Base-by-base conservation (phyloP, 2,888 invertebrate species). In the Mythimna albipuncta region DNA sequence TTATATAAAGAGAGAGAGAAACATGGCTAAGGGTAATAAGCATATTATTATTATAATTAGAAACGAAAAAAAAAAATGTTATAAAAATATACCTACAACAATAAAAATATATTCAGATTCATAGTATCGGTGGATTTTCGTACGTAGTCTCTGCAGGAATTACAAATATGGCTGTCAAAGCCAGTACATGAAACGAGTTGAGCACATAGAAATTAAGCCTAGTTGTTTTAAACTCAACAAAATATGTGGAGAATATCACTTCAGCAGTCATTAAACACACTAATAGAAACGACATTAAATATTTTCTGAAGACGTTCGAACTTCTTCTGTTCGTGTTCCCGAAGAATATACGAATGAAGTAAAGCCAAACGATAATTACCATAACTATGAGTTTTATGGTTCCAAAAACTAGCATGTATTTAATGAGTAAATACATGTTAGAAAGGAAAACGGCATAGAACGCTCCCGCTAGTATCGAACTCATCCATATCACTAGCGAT, bases 181-280 rank as follows among this genome's bases (percentile, higher is more conserved):
- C 82, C 44, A 89, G 5, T 9, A 81, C 67, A 77, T 88, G 87
- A 69, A 81, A 88, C 0, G 88, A 85, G 80, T 89, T 89, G 19
- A 50, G 80, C 65, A 64, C 74, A 77, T 64, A 86, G 85, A 80
- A 2, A 88, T 73, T 2, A 92, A 47, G 79, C 92, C 0, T 89
- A 89, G 0, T 16, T n/a, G 6, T n/a, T 26, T 26, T 6, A 19
- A 2, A 35, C 41, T 58, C n/a, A 16, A 11, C n/a, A 6, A 21
- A 58, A 41, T 44, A 52, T 11, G 32, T 6, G 9, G 4, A n/a
- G 9, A 90, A 19, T 2, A 94, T 84, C 1, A 92, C 89, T 78
- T 93, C 93, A 4, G 92, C 66, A 81, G 92, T 90, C 0, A 90
- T 88, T 7, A 93, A 88, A 44, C 87, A 87, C 4, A 94, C 85